Base-by-base conservation (phyloP, 2,113 vertebrate genomes). In the rabbit (Oryctolagus cuniculus) region DNA sequence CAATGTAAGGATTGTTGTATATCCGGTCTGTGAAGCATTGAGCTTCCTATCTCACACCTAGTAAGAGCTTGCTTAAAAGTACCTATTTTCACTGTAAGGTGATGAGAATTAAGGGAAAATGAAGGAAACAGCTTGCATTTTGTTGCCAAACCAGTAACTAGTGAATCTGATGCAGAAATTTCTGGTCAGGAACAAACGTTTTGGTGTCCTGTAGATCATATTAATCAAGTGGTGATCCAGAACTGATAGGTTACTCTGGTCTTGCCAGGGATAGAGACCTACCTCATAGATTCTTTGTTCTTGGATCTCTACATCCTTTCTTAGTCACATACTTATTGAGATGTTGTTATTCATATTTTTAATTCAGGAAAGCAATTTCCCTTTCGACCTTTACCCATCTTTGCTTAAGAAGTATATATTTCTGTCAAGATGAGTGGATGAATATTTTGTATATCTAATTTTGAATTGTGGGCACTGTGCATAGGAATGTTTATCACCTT, bases 21-120 rank as follows among this genome's bases (percentile, higher is more conserved):
- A 79, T 85, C 25, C 10, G 38, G 61, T 81, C 19, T 85, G 2
- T 34, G 87, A 92, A 78, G 4, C 36, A 53, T 16, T 84, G 61
- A 80, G 66, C 3, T 89, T 64, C 24, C 38, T 75, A 93, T 83
- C 17, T 91, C 53, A 25, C 15, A 4, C 9, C 78, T 8, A 79
- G 6, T 29, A 75, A 31, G 49, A 91, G 6, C 66, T 87, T 93
- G 6, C 66, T 87, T 93, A 66, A 95, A 87, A 64, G 10, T 79
- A n/a, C 1, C 66, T 80, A 58, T 78, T 84, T 89, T 84, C 25
- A 31, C 24, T 81, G 21, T 16, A 69, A 86, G 7, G 10, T 63
- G 38, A 64, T 13, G 72, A 73, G 29, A 87, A 80, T 44, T 82
- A 85, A n/a, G 11, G 31, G 22, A 10, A 19, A 66, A 29, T 11